Evolutionary conservation across 35 echinoderm and acorn worm species (phyloP).

Genomic region (Heliocidaris tuberculata): DNA sequence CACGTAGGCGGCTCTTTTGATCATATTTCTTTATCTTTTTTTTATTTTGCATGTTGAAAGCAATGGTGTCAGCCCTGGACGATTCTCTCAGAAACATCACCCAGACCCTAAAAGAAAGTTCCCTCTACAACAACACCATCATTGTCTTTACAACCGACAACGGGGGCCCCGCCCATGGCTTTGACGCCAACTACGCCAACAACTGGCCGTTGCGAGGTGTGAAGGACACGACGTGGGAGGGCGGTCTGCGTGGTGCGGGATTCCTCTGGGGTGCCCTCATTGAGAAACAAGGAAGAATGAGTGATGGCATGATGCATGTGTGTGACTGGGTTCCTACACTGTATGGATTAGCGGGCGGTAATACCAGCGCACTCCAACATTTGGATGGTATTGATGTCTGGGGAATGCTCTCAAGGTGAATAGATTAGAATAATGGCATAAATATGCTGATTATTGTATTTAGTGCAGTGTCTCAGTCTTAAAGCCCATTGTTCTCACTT

Average conservation of each 20-base stretch:
- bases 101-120: conserved; percentile 59
- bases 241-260: conserved; percentile 77
- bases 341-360: conserved; percentile 75
- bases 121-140: conserved; percentile 78
- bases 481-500: too few relatives aligned
- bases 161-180: conserved; percentile 81
- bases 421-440: background rate
- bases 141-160: conserved; percentile 97
- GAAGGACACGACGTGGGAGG: conserved; percentile 91
- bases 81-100: conserved; percentile 82
- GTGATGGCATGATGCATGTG: conserved; percentile 77
- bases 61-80: conserved; percentile 88
- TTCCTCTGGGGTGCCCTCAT: conserved; percentile 74
- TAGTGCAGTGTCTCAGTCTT: too few relatives aligned
- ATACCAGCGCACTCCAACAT: conserved; percentile 54
- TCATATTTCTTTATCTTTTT: background rate
- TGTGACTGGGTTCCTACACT: conserved; percentile 71
- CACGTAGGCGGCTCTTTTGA: too few relatives aligned
- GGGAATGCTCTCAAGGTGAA: conserved; percentile 71
- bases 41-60: conserved; percentile 29
- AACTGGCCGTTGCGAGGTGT: conserved; percentile 91
- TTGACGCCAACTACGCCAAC: conserved; percentile 81
- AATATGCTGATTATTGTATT: background rate
- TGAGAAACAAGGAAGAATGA: conserved; percentile 68
- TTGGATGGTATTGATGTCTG: conserved; percentile 79